Evolutionary conservation across 2,888 invertebrate species (phyloP).

Genomic region (Linnaemya vulpina): DNA sequence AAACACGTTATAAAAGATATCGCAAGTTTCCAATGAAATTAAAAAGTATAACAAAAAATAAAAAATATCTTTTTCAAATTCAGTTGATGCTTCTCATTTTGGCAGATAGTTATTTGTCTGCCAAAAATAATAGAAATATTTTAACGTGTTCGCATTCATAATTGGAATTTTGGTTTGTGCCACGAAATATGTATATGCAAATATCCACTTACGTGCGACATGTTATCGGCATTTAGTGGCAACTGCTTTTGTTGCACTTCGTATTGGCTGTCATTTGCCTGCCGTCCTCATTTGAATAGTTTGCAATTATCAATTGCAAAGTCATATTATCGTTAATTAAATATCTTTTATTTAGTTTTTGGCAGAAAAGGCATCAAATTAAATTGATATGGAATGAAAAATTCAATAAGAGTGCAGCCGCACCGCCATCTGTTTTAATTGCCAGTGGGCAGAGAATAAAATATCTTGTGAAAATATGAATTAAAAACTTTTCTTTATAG

Average conservation of each 20-base stretch:
- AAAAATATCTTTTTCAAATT: neutral
- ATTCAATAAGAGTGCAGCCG: too few relatives aligned
- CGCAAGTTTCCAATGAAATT: neutral
- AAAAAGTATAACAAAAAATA: neutral
- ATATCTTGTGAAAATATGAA: too few relatives aligned
- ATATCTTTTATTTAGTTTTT: neutral
- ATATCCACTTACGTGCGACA: neutral
- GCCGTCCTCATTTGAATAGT: neutral
- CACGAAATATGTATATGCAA: too few relatives aligned
- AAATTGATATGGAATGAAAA: too few relatives aligned
- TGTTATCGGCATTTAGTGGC: neutral
- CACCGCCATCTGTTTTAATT: too few relatives aligned
- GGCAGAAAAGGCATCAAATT: too few relatives aligned
- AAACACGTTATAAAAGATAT: too few relatives aligned
- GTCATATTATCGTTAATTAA: neutral
- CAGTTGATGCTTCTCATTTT: neutral
- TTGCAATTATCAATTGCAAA: neutral
- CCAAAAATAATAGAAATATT: conserved; percentile 7
- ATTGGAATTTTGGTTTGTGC: neutral
- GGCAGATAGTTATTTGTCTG: conserved; percentile 27
- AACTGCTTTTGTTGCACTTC: neutral
- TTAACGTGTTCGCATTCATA: neutral
- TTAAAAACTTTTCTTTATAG: too few relatives aligned
- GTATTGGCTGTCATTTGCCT: neutral
- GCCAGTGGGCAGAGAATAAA: too few relatives aligned